Evolutionary conservation across 2,113 vertebrate species (phyloP).

Genomic region (Myotis davidii): DNA sequence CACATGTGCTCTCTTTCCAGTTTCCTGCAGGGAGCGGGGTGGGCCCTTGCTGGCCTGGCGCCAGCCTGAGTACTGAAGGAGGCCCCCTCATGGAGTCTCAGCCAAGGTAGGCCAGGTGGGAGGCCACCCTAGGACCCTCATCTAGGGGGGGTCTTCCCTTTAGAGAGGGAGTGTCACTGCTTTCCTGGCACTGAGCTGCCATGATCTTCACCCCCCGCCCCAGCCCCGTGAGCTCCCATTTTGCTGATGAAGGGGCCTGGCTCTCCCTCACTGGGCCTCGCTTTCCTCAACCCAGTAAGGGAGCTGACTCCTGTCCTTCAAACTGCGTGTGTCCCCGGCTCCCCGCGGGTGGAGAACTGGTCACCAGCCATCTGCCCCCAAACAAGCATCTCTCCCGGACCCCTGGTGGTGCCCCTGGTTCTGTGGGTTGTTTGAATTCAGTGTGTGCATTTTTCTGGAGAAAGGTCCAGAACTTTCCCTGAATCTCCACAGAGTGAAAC

Average conservation of each 20-base stretch:
- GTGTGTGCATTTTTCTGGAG: background rate
- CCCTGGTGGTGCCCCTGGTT: background rate
- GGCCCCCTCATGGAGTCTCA: background rate
- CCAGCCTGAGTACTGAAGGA: background rate
- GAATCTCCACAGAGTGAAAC: background rate
- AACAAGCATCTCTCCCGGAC: background rate
- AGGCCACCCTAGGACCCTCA: background rate
- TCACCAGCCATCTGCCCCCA: background rate
- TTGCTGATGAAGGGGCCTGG: background rate
- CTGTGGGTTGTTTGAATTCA: background rate
- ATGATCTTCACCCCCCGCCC: no score
- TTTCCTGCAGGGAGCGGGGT: background rate
- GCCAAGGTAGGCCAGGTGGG: conserved; percentile 44
- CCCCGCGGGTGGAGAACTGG: no score
- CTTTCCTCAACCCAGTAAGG: background rate
- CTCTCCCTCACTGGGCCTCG: background rate
- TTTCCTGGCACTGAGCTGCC: background rate
- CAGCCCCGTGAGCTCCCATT: background rate
- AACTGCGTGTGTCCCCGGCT: background rate
- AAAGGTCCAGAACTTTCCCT: background rate
- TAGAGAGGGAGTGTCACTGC: background rate
- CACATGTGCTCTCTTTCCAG: background rate
- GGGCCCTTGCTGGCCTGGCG: background rate
- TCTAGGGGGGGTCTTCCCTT: background rate
- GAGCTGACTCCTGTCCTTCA: background rate